Conservation (phyloP, 2,113 vertebrate genomes). For the Camelus dromedarius region DNA sequence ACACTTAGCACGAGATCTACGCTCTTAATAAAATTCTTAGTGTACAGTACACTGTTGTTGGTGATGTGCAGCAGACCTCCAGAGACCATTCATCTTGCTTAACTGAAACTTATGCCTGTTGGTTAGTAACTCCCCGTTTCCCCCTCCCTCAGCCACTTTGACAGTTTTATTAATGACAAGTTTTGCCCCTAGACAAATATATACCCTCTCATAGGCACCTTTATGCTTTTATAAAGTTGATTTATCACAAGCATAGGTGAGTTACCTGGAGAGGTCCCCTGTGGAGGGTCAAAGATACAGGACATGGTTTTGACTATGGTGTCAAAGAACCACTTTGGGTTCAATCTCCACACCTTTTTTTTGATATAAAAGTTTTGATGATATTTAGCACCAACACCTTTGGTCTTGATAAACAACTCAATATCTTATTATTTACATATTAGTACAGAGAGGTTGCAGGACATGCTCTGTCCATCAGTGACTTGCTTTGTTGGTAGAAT, state of each 20-base stretch:
- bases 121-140: not conserved
- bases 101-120: not conserved
- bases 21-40: not conserved
- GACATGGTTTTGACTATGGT: not conserved
- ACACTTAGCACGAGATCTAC: not conserved
- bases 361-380: not conserved
- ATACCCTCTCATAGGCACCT: not conserved
- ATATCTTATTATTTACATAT: not conserved
- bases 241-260: not conserved
- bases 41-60: not conserved
- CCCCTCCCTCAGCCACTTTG: not conserved
- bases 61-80: not conserved
- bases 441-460: not conserved
- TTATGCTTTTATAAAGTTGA: not conserved
- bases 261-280: not conserved
- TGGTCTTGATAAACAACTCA: not conserved
- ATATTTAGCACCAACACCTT: not conserved
- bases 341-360: not conserved
- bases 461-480: not conserved
- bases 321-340: not conserved
- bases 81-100: not conserved
- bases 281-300: not conserved
- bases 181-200: not conserved
- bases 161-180: not conserved
- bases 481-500: not conserved